Conservation (phyloP, 2,113 vertebrate genomes). For the Daboia siamensis region DNA sequence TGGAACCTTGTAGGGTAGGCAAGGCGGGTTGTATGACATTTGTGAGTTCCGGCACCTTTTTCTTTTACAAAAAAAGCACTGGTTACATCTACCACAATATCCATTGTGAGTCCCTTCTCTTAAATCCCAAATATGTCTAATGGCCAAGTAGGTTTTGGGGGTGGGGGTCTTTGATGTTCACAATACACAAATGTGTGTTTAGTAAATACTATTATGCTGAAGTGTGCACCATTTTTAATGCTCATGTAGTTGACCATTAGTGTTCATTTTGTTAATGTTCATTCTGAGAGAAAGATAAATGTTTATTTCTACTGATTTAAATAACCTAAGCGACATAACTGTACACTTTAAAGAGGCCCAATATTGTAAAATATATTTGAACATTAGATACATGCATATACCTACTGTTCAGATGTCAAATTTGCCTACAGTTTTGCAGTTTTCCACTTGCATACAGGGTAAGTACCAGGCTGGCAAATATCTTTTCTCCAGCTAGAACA, state of each 20-base stretch:
- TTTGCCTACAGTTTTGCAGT: not conserved
- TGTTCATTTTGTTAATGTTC: not conserved
- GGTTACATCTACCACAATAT: not conserved
- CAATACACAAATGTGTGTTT: not conserved
- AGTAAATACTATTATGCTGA: not conserved
- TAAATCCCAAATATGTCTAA: not conserved
- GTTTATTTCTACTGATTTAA: not conserved
- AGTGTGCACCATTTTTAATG: not conserved
- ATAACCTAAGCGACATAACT: not conserved
- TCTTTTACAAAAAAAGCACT: too few species aligned
- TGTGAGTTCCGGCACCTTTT: too few species aligned
- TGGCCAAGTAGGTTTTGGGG: not conserved
- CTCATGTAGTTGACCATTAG: not conserved
- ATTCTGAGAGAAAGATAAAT: not conserved
- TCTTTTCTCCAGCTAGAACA: not conserved
- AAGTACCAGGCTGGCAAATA: not conserved
- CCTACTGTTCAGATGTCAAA: not conserved
- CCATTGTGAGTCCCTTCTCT: not conserved
- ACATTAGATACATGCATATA: not conserved
- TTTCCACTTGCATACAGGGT: not conserved
- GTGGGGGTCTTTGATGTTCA: not conserved
- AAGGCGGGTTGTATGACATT: too few species aligned
- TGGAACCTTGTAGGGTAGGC: too few species aligned
- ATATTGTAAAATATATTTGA: not conserved
- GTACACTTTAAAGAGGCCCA: not conserved